Evolutionary conservation across 2,888 invertebrate genomes (phyloP), one percentile per base, ranked within the genome.

Genomic region (Ormyrus pomaceus): DNA sequence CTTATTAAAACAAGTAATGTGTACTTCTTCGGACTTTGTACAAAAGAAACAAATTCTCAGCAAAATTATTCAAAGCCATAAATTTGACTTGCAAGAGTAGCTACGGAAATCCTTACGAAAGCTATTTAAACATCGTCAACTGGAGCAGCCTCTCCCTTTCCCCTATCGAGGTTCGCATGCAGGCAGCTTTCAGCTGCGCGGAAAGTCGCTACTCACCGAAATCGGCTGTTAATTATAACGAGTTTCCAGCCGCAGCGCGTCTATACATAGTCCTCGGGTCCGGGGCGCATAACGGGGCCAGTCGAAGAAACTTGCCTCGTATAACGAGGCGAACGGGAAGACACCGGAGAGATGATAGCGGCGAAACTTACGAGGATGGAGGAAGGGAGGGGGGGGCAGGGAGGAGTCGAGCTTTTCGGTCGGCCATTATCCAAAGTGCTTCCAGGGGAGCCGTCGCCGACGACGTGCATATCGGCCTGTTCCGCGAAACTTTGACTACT

Each of bases 381-480:
- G 48, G 3, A 46, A 46, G 13, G 55, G 56, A 45, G 34, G 51
- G 70, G 13, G 53, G 19, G 34, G 19, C 19, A 19, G 19, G 19
- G 34, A 34, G 34, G 34, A 34, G 34, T 34, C 34, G 53, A 5
- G 45, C 55, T 61, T 76, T 71, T 68, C 51, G 61, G 65, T 46
- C 61, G 75, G 70, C 75, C 78, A 78, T 81, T 81, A 81, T 81
- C 77, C 75, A 78, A 81, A 81, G 81, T 78, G 75, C 78, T 78
- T 81, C 65, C 78, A 58, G 34, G 80, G 77, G 80, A 81, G 68
- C 50, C 77, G 69, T 80, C 77, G 62, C 7, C 13, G 59, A 3
- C 50, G 19, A 34, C 50, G 9, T 48, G 59, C 65, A 48, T 79
- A 75, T 79, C 79, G 74, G 66, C 45, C 19, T 13, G 11, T 45